phyloP scores from a whole-genome alignment of 2,113 vertebrate genomes.

The Rissa tridactyla region DNA sequence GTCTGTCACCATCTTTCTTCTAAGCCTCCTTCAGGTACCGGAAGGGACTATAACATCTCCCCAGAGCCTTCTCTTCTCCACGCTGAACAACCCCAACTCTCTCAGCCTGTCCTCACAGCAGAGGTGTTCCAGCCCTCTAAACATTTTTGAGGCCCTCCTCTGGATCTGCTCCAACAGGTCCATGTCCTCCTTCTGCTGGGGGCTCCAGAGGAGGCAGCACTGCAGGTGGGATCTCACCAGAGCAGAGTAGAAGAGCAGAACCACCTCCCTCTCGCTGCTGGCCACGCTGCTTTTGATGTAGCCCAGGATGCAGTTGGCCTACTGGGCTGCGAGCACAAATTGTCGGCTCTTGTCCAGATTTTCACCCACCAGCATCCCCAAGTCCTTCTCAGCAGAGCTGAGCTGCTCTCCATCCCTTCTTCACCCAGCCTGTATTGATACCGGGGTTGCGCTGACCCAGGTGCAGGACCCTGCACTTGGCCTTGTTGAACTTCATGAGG shows the following conservation, averaged over 20 bases:
- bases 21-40: not conserved
- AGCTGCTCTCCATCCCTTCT: not conserved
- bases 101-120: not conserved
- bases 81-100: not conserved
- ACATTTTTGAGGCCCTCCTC: not conserved
- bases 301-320: not conserved
- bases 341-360: not conserved
- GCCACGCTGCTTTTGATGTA: not conserved
- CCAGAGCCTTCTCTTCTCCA: not conserved
- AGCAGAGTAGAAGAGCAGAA: not conserved
- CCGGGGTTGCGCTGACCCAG: not conserved
- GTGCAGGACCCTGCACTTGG: not conserved
- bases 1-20: not conserved
- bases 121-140: not conserved
- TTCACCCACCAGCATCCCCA: not conserved
- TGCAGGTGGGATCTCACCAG: not conserved
- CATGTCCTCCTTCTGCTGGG: not conserved
- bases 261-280: not conserved
- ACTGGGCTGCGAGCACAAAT: accelerated
- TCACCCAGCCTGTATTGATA: not conserved
- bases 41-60: not conserved
- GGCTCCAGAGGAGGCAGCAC: not conserved
- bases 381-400: not conserved
- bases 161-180: not conserved
- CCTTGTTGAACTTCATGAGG: not conserved